Conservation (phyloP, 2,888 invertebrate species). For the Altica lythri region DNA sequence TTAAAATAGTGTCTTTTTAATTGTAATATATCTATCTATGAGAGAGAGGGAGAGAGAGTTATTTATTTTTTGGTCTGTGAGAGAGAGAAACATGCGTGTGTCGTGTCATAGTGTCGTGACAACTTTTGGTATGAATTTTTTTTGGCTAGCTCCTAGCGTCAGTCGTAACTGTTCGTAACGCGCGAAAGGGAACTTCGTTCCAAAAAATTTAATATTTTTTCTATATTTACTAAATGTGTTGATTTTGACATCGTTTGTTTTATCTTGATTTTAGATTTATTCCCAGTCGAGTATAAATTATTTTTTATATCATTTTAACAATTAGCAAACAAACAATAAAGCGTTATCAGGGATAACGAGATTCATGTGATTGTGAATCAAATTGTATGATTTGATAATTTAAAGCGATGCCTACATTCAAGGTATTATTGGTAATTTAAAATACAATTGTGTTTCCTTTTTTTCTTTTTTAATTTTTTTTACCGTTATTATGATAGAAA, state of each 20-base stretch:
- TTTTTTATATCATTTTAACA: neutral
- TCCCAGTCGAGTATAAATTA: neutral
- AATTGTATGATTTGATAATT: neutral
- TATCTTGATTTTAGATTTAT: neutral
- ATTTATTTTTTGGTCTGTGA: neutral
- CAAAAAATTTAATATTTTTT: no score
- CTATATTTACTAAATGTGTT: no score
- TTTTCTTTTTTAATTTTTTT: neutral
- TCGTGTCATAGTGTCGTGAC: neutral
- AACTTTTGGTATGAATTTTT: no score
- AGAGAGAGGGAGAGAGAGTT: no score
- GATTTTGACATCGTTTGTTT: neutral
- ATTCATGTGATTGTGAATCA: constrained; percentile 2
- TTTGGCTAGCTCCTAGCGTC: no score
- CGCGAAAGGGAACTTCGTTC: no score
- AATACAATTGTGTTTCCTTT: neutral
- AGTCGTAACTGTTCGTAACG: no score
- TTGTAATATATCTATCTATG: no score
- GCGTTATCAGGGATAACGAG: constrained; percentile 2
- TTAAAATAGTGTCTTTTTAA: no score
- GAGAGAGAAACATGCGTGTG: neutral
- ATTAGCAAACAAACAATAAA: constrained; percentile 8
- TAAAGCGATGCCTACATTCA: neutral
- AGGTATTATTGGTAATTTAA: neutral
- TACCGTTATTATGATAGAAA: neutral